Base-by-base conservation (phyloP, 2,113 vertebrate genomes). In the Eptesicus fuscus region DNA sequence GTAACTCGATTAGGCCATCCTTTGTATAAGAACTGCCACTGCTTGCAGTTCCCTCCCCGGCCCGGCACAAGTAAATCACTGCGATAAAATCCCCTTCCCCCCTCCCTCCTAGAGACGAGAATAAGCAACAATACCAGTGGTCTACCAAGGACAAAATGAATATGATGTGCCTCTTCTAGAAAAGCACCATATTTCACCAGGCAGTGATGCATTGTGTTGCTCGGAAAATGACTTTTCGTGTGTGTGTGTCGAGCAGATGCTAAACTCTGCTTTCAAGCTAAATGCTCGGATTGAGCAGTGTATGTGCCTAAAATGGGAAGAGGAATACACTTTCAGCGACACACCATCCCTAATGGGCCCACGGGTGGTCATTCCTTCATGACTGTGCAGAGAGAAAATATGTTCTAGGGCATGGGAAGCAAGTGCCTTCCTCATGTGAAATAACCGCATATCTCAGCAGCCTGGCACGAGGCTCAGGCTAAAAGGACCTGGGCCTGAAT, bases 11-110 rank as follows among this genome's bases (percentile, higher is more conserved):
- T 98, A 98, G 94, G 93, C 79, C 90, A 67, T 97, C 96, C 98
- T 98, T 96, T 96, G 17, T 96, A 93, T 95, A 98, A 97, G 97
- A 96, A 96, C 96, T 94, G 96, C 98, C 96, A 97, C 97, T 97
- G 98, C 98, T 98, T 98, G 98, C 97, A 97, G 97, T 97, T 98
- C 98, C 96, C 96, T 98, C 98, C 96, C 97, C 98, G 67, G 82
- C 96, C 98, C 97, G 91, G 98, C 97, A 97, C 97, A 98, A 98
- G 98, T 98, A 98, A 98, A 98, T 98, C 98, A 98, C 97, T 98
- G 97, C 73, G 97, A 98, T 98, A 98, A 98, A 97, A 98, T 97
- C 96, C 98, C 96, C 97, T 4, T 91, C 85, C 97, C 92, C 95
- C 23, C 78, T 93, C 13, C 30, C 59, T 97, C 14, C 80, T 96